These are phyloP conservation scores for Drosophila lutescens DNA, from an alignment of 2,888 invertebrate species.

Conservation along the genomic window DNA sequence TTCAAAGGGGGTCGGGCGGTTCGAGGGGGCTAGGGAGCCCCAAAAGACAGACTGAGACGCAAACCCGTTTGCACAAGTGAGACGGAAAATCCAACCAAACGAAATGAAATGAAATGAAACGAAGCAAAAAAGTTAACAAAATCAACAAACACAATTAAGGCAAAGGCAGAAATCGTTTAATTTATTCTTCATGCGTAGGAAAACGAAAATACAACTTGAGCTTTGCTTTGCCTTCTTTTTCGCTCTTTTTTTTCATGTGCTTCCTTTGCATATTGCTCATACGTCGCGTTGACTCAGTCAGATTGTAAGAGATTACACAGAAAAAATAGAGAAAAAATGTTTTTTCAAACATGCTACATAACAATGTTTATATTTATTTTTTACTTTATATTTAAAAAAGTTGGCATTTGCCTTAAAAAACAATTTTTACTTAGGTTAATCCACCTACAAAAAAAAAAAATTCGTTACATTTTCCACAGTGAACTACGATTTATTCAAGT, in stretches of 20 bases:
- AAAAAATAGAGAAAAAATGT: neutral
- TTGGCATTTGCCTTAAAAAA: too few species aligned
- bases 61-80: constrained; percentile 42
- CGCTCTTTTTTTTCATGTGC: constrained; percentile 5
- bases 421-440: too few species aligned
- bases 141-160: constrained; percentile 32
- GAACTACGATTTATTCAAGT: neutral
- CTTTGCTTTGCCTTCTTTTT: constrained; percentile 18
- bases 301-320: constrained; percentile 1
- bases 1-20: constrained; percentile 16
- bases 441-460: too few species aligned
- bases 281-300: constrained; percentile 52
- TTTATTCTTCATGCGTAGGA: constrained; percentile 74
- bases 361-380: neutral
- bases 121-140: constrained; percentile 35
- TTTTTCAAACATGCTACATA: neutral
- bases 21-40: neutral
- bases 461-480: neutral
- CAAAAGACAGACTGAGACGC: constrained; percentile 2
- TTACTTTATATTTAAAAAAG: too few species aligned
- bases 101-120: constrained; percentile 18
- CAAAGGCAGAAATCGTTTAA: constrained; percentile 53
- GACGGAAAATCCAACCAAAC: constrained; percentile 19
- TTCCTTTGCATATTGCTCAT: constrained; percentile 51
- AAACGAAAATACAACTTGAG: constrained; percentile 50